Percentiles rank a stretch among this genome's conserved stretches.
Evolutionary conservation across 2,113 vertebrate genomes (phyloP).

Genomic region (Ophthalmolycus amberensis): DNA sequence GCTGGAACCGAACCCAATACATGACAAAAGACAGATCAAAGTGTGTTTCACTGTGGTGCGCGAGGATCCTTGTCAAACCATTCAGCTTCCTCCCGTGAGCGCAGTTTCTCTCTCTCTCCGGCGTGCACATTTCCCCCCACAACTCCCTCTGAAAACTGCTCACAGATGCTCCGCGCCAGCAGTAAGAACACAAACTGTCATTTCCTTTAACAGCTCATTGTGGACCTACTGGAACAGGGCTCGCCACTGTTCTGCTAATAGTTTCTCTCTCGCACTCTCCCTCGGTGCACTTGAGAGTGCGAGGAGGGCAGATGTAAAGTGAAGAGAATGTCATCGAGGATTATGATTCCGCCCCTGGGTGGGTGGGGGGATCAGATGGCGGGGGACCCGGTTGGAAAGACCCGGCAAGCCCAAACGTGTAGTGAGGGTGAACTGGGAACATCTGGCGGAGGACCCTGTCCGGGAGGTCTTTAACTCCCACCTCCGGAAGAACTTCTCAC

Average conservation of each 20-base stretch:
- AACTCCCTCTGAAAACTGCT: constrained; percentile 57
- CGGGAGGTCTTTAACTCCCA: too few species aligned
- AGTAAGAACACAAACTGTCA: constrained; percentile 73
- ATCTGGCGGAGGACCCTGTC: too few species aligned
- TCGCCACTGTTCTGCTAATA: constrained; percentile 58
- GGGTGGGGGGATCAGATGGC: background rate
- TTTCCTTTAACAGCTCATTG: constrained; percentile 70
- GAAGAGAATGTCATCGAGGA: constrained; percentile 49
- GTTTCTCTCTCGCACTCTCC: constrained; percentile 31
- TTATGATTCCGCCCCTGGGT: constrained; percentile 44
- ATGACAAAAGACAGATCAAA: constrained; percentile 81
- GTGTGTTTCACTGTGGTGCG: constrained; percentile 67
- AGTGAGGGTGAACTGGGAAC: too few species aligned
- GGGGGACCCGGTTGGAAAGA: too few species aligned
- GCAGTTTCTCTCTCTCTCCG: constrained; percentile 45
- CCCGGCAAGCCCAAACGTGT: too few species aligned
- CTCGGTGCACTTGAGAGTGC: constrained; percentile 39
- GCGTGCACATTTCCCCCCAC: constrained; percentile 41
- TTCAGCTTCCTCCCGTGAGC: constrained; percentile 70
- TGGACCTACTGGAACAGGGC: constrained; percentile 47
- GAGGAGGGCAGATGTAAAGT: constrained; percentile 61
- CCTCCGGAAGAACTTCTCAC: too few species aligned
- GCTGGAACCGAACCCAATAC: constrained; percentile 73
- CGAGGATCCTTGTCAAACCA: constrained; percentile 76
- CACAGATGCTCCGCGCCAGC: constrained; percentile 70